Base-by-base conservation (phyloP, 2,113 vertebrate species). In the Crocuta crocuta region DNA sequence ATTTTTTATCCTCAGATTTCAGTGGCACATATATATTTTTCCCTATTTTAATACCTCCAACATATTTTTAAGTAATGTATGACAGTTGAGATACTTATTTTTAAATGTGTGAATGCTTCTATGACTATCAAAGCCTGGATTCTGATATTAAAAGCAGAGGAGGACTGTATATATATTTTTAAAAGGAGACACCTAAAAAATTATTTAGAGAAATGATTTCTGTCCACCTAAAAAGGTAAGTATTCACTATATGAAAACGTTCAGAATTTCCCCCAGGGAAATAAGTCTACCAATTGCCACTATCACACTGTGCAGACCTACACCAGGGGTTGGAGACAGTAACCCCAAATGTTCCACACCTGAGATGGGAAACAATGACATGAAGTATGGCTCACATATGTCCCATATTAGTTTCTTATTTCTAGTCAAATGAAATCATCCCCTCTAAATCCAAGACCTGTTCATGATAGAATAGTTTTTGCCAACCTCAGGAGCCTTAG, bases 401-500 rank as follows among this genome's bases (percentile, higher is more conserved):
- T 82, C 35, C 84, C 53, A 16, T 24, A 74, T 97, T 92, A 48
- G 76, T 88, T 97, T 93, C 76, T 91, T 96, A 96, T n/a, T 97
- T 33, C 87, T 61, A 58, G 26, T 84, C 71, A 93, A 48, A 94
- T 97, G 93, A 96, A 97, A 85, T 92, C 81, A 95, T 91, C 81
- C 68, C 50, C 35, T 89, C 76, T 87, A 63, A 88, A 66, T 82
- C 76, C 48, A 91, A 94, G 55, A 93, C 81, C 89, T 97, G 48
- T 66, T 91, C 76, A 55, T 39, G 48, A 95, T 55, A 94, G 55
- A 79, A 93, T 23, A 50, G 39, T n/a, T 95, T 79, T 82, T 83
- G 94, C 66, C 88, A 63, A 24, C 53, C 71, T 94, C 39, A 86
- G 50, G 35, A 80, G 50, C 85, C 73, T 88, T 55, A 33, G 7